A percentile compares a stretch with the other conserved stretches of the same genome.
phyloP scores from a whole-genome alignment of 1,140 invertebrate species.

The Whitmania pigra region DNA sequence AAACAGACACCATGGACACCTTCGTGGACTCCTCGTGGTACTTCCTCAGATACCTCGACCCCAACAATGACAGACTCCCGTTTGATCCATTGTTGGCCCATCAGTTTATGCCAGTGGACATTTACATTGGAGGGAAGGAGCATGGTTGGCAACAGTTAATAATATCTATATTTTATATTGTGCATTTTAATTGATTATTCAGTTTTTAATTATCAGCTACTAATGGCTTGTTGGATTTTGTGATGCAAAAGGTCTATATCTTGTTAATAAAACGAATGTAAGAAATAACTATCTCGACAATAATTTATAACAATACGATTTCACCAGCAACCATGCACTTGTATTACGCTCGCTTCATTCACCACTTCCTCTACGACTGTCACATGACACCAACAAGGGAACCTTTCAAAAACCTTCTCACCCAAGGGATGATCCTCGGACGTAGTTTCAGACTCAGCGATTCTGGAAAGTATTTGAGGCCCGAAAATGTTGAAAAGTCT shows the following conservation, averaged over 20 bases:
- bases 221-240: too few relatives aligned
- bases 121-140: slow-evolving; percentile 94
- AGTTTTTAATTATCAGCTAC: too few relatives aligned
- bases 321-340: slow-evolving; percentile 71
- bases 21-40: slow-evolving; percentile 99
- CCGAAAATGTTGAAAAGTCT: slow-evolving; percentile 53
- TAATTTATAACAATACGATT: too few relatives aligned
- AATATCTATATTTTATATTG: slow-evolving; percentile 21
- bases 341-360: slow-evolving; percentile 89
- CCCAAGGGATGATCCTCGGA: slow-evolving; percentile 89
- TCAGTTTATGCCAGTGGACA: slow-evolving; percentile 69
- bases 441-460: slow-evolving; percentile 62
- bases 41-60: slow-evolving; percentile 78
- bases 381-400: slow-evolving; percentile 60
- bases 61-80: slow-evolving; percentile 58
- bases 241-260: too few relatives aligned
- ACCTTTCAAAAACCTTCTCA: slow-evolving; percentile 77
- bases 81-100: slow-evolving; percentile 54
- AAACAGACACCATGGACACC: slow-evolving; percentile 98
- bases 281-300: too few relatives aligned
- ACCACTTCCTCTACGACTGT: slow-evolving; percentile 72
- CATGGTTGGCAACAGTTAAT: slow-evolving; percentile 64
- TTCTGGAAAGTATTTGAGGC: slow-evolving; percentile 64
- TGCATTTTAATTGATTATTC: too few relatives aligned
- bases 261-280: too few relatives aligned